These are phyloP conservation scores for Alosa sapidissima DNA, from an alignment of 2,797 vertebrate genomes.

Conservation along the genomic window DNA sequence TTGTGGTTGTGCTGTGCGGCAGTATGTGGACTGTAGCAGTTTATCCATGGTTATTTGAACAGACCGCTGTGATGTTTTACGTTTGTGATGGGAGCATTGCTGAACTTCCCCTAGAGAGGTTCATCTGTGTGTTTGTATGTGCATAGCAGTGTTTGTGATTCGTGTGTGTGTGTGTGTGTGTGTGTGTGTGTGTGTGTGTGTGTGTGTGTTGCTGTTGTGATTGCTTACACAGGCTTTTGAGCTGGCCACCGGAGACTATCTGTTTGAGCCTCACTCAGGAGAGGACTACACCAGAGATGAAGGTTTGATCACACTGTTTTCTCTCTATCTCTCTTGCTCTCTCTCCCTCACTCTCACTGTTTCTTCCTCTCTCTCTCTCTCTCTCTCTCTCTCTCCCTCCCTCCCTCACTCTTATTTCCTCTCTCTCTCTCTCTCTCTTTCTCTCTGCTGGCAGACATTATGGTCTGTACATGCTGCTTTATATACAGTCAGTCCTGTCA, in stretches of 20 bases:
- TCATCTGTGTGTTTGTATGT: background rate
- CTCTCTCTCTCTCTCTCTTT: background rate
- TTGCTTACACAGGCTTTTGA: slow-evolving; percentile 84
- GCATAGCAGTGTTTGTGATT: too few relatives aligned
- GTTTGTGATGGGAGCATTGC: background rate
- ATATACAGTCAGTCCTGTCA: background rate
- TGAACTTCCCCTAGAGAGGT: background rate
- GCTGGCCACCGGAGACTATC: slow-evolving; percentile 93
- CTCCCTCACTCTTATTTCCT: background rate
- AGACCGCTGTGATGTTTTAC: background rate
- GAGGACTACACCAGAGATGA: slow-evolving; percentile 96
- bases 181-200: background rate
- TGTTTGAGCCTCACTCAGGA: slow-evolving; percentile 96
- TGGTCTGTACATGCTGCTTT: background rate
- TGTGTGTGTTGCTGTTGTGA: background rate
- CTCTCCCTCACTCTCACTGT: background rate
- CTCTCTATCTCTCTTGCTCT: background rate
- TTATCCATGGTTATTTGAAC: background rate
- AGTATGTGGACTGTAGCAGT: background rate
- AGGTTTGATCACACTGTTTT: slow-evolving; percentile 71
- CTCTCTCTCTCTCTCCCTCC: background rate
- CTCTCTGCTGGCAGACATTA: background rate
- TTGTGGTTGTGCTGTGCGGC: background rate
- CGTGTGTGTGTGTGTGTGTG: too few relatives aligned
- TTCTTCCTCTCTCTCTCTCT: background rate